Evolutionary conservation across 2,113 vertebrate genomes (phyloP), one percentile per base, ranked within the genome.

Genomic region (Stomatorhinus ivindoensis): DNA sequence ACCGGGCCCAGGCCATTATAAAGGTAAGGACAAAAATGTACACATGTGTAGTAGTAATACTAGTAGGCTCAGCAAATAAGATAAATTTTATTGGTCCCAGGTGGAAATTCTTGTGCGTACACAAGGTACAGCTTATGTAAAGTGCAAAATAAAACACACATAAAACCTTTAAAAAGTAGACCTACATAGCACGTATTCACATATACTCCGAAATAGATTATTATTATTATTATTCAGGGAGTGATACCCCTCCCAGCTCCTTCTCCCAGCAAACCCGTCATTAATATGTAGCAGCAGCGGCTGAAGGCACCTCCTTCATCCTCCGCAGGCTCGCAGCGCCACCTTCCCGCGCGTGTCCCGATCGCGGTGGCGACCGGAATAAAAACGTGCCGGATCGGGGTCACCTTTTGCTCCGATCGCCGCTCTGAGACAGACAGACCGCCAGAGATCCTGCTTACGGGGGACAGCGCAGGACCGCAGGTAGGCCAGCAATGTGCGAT

Each of bases 341-440:
- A 93, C 93, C 93, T 93, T 88, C 94, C 94, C 93, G 94, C 91
- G 93, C 65, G 92, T 93, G 93, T 95, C 95, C 94, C 94, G 94
- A 95, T 94, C 93, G 93, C 92, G 93, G 92, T 95, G 92, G 94
- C 95, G 80, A 39, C 42, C 61, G 92, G 90, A 90, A 93, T 92
- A 84, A 84, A 86, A 92, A 91, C 92, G 94, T 89, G 94, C 93
- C 93, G 92, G 91, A 91, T 93, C 93, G 94, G 95, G 95, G 95
- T 96, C 95, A 95, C 95, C 95, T 95, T 96, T 95, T 94, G 93
- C 93, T 69, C 61, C 27, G 93, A 93, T 91, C 91, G 94, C 94
- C 89, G 84, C 89, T 27, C 44, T 27, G n/a, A 92, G 90, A 93
- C 92, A 90, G 91, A 91, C 82, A 27, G 82, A 92, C 88, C 89